Percentiles rank a stretch among this genome's conserved stretches.
phyloP scores from a whole-genome alignment of 2,797 vertebrate species.

The Myripristis jacobus region DNA sequence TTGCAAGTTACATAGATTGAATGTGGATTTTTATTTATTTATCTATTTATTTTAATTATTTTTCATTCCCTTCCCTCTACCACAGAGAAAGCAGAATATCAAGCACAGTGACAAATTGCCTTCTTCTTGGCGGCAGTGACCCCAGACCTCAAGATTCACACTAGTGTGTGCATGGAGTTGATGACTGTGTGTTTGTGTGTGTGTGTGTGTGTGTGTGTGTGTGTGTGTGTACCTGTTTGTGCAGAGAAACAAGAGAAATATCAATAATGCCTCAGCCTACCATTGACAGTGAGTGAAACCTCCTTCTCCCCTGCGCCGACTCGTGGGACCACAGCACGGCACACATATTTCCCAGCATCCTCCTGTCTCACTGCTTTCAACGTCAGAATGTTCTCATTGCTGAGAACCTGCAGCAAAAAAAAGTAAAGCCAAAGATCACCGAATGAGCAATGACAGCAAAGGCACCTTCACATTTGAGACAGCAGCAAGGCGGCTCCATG shows the following conservation, averaged over 20 bases:
- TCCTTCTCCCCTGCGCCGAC: constrained; percentile 91
- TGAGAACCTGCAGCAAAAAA: constrained; percentile 85
- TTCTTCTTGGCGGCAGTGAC: constrained; percentile 51
- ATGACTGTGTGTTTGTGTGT: constrained; percentile 33
- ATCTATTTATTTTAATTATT: too few species aligned
- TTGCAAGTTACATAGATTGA: constrained; percentile 15
- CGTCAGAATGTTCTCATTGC: constrained; percentile 91
- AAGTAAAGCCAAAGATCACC: constrained; percentile 13
- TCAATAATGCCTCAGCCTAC: constrained; percentile 71
- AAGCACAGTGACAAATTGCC: constrained; percentile 61
- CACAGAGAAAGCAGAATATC: constrained; percentile 33
- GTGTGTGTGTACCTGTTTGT: constrained; percentile 9
- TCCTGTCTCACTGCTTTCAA: constrained; percentile 91
- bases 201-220: not conserved
- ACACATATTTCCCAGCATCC: constrained; percentile 93
- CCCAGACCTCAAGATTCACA: constrained; percentile 47
- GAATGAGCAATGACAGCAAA: constrained; percentile 34
- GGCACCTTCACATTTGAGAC: constrained; percentile 55
- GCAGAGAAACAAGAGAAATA: constrained; percentile 39
- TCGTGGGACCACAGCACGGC: constrained; percentile 90
- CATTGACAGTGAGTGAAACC: constrained; percentile 91
- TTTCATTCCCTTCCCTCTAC: constrained; percentile 1
- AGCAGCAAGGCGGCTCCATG: constrained; percentile 46
- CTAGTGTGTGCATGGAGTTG: constrained; percentile 33
- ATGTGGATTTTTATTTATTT: not conserved